Percentiles rank a stretch among this genome's conserved stretches.
Conservation (phyloP, 2,888 invertebrate genomes). For the Ischnus inquisitorius region DNA sequence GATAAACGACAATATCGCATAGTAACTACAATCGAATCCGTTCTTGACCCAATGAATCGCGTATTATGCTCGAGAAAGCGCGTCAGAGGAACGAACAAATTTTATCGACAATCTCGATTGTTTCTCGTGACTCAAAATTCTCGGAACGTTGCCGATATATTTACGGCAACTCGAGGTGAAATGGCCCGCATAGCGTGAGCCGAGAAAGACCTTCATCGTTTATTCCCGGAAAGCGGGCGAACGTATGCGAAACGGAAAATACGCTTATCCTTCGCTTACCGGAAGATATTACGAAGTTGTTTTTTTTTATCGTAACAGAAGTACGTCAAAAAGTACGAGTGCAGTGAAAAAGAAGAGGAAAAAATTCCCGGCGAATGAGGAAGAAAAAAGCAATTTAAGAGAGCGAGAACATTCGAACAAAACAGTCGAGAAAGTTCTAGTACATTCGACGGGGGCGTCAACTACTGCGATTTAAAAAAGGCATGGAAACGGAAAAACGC, state of each 20-base stretch:
- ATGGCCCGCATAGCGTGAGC: background rate
- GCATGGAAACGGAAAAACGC: background rate
- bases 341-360: background rate
- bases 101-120: background rate
- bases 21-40: too few species aligned
- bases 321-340: background rate
- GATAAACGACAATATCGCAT: too few species aligned
- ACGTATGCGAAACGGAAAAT: background rate
- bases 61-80: background rate
- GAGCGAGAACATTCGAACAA: too few species aligned
- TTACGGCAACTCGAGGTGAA: background rate
- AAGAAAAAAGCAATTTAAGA: too few species aligned
- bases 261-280: background rate
- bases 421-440: background rate
- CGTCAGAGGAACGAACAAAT: background rate
- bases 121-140: background rate
- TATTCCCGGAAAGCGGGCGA: background rate
- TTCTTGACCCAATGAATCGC: too few species aligned
- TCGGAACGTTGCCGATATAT: constrained; percentile 1
- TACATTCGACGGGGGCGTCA: background rate
- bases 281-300: constrained; percentile 37
- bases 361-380: background rate
- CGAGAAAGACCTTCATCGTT: background rate
- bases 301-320: background rate
- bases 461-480: background rate